Evolutionary conservation across 2,888 invertebrate species (phyloP).

Genomic region (Acleris cristana): DNA sequence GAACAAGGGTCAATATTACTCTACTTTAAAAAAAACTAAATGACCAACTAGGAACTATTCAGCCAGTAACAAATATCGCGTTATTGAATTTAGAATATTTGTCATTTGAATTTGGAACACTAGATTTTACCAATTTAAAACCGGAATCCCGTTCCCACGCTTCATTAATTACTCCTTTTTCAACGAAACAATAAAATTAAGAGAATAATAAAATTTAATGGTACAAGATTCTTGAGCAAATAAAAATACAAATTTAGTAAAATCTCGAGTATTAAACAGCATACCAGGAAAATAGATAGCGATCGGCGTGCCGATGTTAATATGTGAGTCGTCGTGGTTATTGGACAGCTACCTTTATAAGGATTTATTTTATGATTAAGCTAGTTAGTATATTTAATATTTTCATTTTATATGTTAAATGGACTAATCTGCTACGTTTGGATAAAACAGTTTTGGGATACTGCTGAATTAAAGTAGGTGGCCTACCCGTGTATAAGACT

Average conservation of each 20-base stretch:
- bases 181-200: constrained; percentile 12
- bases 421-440: background rate
- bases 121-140: background rate
- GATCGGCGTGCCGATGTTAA: constrained; percentile 20
- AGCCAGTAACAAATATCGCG: no score
- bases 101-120: no score
- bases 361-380: constrained; percentile 8
- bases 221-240: constrained; percentile 12
- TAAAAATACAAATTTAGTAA: constrained; percentile 8
- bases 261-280: constrained; percentile 7
- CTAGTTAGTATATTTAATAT: constrained; percentile 20
- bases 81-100: no score
- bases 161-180: constrained; percentile 1
- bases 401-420: background rate
- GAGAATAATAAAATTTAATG: constrained; percentile 9
- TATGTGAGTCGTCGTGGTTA: constrained; percentile 7
- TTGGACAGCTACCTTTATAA: constrained; percentile 8
- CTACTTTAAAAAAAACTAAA: background rate
- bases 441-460: background rate
- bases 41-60: no score
- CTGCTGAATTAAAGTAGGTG: background rate
- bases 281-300: constrained; percentile 20
- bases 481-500: background rate
- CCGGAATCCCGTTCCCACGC: constrained; percentile 6
- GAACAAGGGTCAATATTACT: background rate